Conservation (phyloP, 2,888 invertebrate genomes). For the Cancer borealis region DNA sequence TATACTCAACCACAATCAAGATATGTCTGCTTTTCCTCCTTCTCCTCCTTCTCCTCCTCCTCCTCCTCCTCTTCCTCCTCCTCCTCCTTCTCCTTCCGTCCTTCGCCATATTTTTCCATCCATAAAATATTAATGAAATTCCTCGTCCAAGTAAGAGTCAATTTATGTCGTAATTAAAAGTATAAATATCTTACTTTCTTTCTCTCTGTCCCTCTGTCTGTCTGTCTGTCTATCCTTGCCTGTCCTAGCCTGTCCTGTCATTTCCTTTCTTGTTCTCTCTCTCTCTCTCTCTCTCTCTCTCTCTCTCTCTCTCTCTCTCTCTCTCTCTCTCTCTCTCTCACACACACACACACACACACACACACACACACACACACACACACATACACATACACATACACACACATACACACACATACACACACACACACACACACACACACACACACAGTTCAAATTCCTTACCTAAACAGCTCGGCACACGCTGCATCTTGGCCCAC, state of each 20-base stretch:
- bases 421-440: constrained; percentile 51
- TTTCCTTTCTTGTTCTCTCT: background rate
- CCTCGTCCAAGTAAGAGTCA: background rate
- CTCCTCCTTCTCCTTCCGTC: background rate
- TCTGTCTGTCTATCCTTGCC: background rate
- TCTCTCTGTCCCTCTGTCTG: background rate
- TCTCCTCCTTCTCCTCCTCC: background rate
- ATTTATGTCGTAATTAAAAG: constrained; percentile 6
- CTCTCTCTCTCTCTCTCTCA: too few species aligned
- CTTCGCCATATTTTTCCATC: background rate
- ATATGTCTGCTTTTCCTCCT: background rate
- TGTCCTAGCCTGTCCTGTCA: too few species aligned
- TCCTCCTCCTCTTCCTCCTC: background rate
- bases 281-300: background rate
- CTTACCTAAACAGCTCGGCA: constrained; percentile 3
- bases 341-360: constrained; percentile 38
- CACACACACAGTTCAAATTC: constrained; percentile 16
- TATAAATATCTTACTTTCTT: background rate
- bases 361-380: constrained; percentile 52
- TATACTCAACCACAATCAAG: background rate
- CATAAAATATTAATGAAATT: constrained; percentile 32
- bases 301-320: too few species aligned
- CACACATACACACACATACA: constrained; percentile 36
- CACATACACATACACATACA: constrained; percentile 49
- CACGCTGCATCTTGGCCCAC: constrained; percentile 34